Percentiles rank a stretch among this genome's conserved stretches.
Evolutionary conservation across 2,888 invertebrate genomes (phyloP).

Genomic region (Lamellibrachia columna): DNA sequence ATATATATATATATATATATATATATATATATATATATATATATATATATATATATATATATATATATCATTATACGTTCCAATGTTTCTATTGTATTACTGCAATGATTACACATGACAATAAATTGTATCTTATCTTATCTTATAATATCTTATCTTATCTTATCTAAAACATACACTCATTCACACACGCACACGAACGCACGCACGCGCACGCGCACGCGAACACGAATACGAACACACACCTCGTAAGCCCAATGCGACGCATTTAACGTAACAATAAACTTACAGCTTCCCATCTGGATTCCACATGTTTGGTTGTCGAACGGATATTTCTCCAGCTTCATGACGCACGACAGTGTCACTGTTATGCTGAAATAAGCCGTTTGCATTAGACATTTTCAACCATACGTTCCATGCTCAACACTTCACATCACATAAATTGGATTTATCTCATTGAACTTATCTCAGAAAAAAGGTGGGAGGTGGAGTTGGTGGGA

Average conservation of each 20-base stretch:
- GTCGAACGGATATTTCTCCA: conserved; percentile 22
- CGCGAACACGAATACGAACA: no score
- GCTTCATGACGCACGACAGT: not conserved
- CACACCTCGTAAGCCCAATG: no score
- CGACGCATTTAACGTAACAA: not conserved
- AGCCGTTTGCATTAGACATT: not conserved
- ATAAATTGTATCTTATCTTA: no score
- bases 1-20: not conserved
- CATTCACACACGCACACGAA: no score
- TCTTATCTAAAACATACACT: no score
- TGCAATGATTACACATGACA: not conserved
- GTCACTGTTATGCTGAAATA: not conserved
- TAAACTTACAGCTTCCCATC: conserved; percentile 19
- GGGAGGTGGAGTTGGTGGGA: no score
- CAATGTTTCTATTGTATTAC: not conserved
- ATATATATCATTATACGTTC: not conserved
- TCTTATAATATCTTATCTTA: no score
- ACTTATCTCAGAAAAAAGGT: no score
- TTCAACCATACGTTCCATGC: no score
- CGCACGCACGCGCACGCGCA: no score
- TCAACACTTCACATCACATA: no score
- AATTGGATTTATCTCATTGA: no score
- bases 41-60: not conserved
- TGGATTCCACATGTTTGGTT: not conserved
- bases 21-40: not conserved